Evolutionary conservation across 2,888 invertebrate species (phyloP).

Genomic region (Cataglyphis livida): DNA sequence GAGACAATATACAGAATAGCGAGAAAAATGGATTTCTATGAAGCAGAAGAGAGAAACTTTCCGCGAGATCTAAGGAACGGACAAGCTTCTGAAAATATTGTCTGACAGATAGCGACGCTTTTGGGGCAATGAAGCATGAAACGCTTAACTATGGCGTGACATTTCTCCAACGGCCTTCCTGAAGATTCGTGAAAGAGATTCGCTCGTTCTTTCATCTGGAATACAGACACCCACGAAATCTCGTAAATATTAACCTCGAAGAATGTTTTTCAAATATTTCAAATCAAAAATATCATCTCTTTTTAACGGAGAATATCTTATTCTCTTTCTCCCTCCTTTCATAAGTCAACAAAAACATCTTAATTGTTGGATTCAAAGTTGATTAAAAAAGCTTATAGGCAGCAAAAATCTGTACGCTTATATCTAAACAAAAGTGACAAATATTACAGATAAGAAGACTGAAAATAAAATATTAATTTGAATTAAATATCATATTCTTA

Average conservation of each 20-base stretch:
- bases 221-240: slow-evolving; percentile 34
- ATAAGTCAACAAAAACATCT: slow-evolving; percentile 46
- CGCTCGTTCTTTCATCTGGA: slow-evolving; percentile 38
- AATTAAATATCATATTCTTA: background rate
- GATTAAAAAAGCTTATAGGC: slow-evolving; percentile 66
- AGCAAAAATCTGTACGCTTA: slow-evolving; percentile 26
- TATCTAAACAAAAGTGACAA: background rate
- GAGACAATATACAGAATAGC: slow-evolving; percentile 2
- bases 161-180: slow-evolving; percentile 61
- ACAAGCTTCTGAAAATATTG: slow-evolving; percentile 43
- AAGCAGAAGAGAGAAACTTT: background rate
- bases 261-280: slow-evolving; percentile 64
- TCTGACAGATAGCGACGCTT: slow-evolving; percentile 37
- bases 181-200: slow-evolving; percentile 51
- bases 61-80: slow-evolving; percentile 25
- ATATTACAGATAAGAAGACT: background rate
- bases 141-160: slow-evolving; percentile 58
- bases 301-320: slow-evolving; percentile 44
- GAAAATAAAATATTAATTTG: background rate
- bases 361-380: slow-evolving; percentile 61
- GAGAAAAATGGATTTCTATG: slow-evolving; percentile 33
- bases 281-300: slow-evolving; percentile 68
- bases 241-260: slow-evolving; percentile 47
- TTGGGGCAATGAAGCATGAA: slow-evolving; percentile 50
- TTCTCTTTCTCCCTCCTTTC: slow-evolving; percentile 61